Evolutionary conservation across 1,140 invertebrate genomes (phyloP).

Genomic region (Drosophila sp.): DNA sequence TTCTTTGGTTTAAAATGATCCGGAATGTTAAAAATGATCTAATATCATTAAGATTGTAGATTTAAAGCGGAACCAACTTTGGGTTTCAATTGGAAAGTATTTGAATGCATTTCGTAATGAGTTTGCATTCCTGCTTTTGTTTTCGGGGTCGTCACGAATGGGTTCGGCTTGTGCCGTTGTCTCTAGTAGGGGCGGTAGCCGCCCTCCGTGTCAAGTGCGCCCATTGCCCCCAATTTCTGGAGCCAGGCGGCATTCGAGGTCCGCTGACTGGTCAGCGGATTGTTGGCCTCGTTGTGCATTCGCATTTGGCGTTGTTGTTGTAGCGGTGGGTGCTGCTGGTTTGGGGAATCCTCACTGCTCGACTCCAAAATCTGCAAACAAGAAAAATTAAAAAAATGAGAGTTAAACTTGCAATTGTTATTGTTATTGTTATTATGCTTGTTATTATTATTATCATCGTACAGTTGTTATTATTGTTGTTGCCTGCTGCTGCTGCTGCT

Average conservation of each 20-base stretch:
- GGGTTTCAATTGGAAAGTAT: too few species aligned
- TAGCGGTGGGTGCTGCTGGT: conserved; percentile 51
- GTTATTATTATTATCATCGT: conserved; percentile 73
- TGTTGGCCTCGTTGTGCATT: conserved; percentile 76
- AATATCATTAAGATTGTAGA: too few species aligned
- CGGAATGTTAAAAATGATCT: background rate
- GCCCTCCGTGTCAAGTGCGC: conserved; percentile 67
- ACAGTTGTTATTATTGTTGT: conserved; percentile 28
- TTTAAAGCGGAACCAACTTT: too few species aligned
- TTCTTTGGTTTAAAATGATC: background rate
- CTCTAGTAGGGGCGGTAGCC: conserved; percentile 67
- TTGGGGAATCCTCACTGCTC: conserved; percentile 80
- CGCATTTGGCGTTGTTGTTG: conserved; percentile 65
- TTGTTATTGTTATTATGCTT: conserved; percentile 44
- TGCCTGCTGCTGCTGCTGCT: conserved; percentile 28
- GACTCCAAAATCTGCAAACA: conserved; percentile 83
- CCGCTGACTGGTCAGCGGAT: conserved; percentile 55
- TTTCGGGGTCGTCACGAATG: conserved; percentile 44
- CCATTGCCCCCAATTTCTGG: conserved; percentile 70
- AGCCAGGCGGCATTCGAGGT: conserved; percentile 73
- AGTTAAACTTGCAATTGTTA: conserved; percentile 59
- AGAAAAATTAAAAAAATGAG: conserved; percentile 44
- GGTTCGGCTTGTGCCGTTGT: conserved; percentile 11
- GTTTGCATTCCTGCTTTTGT: conserved; percentile 21
- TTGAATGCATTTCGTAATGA: conserved; percentile 5